Evolutionary conservation across 2,797 vertebrate species (phyloP).

Genomic region (Enteromius anoplus): DNA sequence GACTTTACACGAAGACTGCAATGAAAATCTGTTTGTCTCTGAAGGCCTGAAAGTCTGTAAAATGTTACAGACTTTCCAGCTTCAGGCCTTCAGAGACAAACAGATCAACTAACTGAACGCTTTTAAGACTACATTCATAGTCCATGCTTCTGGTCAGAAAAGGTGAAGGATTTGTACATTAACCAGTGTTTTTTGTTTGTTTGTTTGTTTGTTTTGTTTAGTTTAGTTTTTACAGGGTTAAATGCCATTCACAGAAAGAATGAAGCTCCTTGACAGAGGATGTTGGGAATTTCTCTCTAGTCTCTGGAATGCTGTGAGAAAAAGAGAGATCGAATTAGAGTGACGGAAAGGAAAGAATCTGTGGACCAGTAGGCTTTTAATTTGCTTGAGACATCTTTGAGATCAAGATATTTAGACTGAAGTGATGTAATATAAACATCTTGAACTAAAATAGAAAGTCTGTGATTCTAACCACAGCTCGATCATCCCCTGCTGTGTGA

Average conservation of each 20-base stretch:
- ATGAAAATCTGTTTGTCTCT: background rate
- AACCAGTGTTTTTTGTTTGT: background rate
- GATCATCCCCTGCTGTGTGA: constrained; percentile 32
- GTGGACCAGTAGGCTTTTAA: constrained; percentile 28
- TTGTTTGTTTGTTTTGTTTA: no score
- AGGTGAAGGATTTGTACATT: background rate
- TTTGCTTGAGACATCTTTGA: constrained; percentile 37
- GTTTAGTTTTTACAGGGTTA: background rate
- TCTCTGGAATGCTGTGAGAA: constrained; percentile 25
- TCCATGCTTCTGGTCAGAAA: background rate
- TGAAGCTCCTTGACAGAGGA: constrained; percentile 4
- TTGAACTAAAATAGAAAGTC: constrained; percentile 48
- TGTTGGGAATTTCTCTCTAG: constrained; percentile 28
- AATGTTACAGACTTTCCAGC: constrained; percentile 31
- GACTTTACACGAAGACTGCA: constrained; percentile 44
- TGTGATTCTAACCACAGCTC: constrained; percentile 44
- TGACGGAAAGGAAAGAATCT: constrained; percentile 7
- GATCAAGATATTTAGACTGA: constrained; percentile 56
- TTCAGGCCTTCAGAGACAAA: constrained; percentile 20
- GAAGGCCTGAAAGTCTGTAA: no score
- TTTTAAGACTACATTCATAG: constrained; percentile 10
- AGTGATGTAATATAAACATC: constrained; percentile 54
- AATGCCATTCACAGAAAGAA: constrained; percentile 5
- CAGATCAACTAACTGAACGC: background rate
- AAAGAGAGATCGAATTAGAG: background rate